These are phyloP conservation scores for Sakesphorus luctuosus DNA, from an alignment of 2,113 vertebrate genomes.

Conservation along the genomic window DNA sequence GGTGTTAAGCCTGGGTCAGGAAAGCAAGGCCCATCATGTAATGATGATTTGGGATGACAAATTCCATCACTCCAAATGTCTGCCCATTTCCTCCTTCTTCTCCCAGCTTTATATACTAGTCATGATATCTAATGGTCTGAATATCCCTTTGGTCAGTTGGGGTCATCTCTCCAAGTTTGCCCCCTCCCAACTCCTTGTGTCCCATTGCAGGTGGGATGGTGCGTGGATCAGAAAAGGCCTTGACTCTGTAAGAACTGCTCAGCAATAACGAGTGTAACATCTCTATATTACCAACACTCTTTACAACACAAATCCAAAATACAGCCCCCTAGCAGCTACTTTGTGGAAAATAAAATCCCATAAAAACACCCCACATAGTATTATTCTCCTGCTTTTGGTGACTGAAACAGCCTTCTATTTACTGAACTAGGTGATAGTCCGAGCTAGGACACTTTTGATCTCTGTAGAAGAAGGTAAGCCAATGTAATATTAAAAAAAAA, in stretches of 20 bases:
- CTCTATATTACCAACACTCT: neutral
- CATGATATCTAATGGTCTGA: neutral
- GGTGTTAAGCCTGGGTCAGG: neutral
- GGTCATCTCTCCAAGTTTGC: neutral
- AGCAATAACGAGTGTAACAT: neutral
- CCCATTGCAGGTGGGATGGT: neutral
- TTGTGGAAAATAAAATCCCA: neutral
- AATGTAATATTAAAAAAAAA: neutral
- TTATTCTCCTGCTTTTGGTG: neutral
- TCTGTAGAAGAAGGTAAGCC: rapidly evolving
- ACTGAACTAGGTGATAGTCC: rapidly evolving
- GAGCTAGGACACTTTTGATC: neutral
- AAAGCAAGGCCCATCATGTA: too few relatives aligned
- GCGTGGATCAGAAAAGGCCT: too few relatives aligned
- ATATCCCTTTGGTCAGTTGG: neutral
- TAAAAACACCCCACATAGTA: neutral
- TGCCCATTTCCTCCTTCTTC: neutral
- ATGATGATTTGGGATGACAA: neutral
- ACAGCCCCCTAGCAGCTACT: neutral
- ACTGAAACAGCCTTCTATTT: neutral
- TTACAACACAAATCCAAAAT: neutral
- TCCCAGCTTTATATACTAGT: too few relatives aligned
- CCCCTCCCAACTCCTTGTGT: neutral
- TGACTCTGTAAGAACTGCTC: neutral
- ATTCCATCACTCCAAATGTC: neutral